A percentile compares a stretch with the other conserved stretches of the same genome.
Evolutionary conservation across 2,888 invertebrate species (phyloP).

Genomic region (Metopia argyrocephala): DNA sequence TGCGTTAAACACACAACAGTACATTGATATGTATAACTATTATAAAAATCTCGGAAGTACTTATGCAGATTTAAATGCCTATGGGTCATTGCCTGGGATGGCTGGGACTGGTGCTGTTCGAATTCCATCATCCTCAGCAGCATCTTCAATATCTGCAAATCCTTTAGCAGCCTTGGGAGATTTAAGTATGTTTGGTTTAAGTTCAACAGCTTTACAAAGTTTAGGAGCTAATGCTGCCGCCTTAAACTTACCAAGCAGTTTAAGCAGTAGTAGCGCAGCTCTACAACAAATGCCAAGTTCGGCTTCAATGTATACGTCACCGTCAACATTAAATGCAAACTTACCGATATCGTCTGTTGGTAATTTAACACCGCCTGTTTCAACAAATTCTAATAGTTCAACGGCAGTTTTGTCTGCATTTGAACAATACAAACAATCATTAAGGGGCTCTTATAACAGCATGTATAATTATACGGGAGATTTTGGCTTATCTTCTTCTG

Average conservation of each 20-base stretch:
- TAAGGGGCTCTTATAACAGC: constrained; percentile 56
- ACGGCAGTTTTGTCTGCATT: constrained; percentile 48
- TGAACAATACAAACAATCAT: constrained; percentile 58
- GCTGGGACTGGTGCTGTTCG: constrained; percentile 39
- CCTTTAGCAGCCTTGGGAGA: constrained; percentile 65
- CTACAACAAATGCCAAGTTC: constrained; percentile 42
- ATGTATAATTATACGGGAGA: constrained; percentile 62
- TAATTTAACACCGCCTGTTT: constrained; percentile 40
- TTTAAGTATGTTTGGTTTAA: constrained; percentile 64
- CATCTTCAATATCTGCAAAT: constrained; percentile 56
- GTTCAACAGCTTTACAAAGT: constrained; percentile 41
- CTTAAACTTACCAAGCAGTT: constrained; percentile 49
- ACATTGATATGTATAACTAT: constrained; percentile 67
- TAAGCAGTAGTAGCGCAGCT: constrained; percentile 37
- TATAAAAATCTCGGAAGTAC: constrained; percentile 58
- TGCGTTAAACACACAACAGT: constrained; percentile 66
- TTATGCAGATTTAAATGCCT: constrained; percentile 65
- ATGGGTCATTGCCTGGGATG: constrained; percentile 50
- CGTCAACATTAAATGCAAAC: constrained; percentile 53
- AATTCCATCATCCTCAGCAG: constrained; percentile 46
- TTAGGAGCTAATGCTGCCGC: constrained; percentile 32
- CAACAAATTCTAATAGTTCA: constrained; percentile 50
- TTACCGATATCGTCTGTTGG: constrained; percentile 50
- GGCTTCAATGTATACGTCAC: constrained; percentile 47
- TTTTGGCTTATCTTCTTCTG: constrained; percentile 55